Conservation (phyloP, 2,888 invertebrate genomes). For the Campoletis raptor region DNA sequence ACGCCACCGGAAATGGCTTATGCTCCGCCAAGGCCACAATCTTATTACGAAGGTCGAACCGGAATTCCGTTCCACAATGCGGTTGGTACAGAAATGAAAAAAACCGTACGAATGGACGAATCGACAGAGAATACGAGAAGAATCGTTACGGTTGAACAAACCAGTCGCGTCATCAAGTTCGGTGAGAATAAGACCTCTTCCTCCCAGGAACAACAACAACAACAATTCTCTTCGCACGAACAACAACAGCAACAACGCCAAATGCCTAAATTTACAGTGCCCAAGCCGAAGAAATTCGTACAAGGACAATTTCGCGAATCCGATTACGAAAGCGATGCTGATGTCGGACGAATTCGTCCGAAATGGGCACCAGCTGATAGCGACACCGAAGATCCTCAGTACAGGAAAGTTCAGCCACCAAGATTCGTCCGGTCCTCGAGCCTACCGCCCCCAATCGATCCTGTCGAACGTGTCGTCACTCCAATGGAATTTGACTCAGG, state of each 20-base stretch:
- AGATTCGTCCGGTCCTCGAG: slow-evolving; percentile 85
- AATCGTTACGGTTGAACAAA: slow-evolving; percentile 89
- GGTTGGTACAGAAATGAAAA: slow-evolving; percentile 89
- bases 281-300: slow-evolving; percentile 88
- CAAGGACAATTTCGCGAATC: slow-evolving; percentile 89
- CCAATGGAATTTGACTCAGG: slow-evolving; percentile 88
- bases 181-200: slow-evolving; percentile 84
- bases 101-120: slow-evolving; percentile 90
- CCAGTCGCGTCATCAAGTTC: slow-evolving; percentile 89
- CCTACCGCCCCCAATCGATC: slow-evolving; percentile 81
- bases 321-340: slow-evolving; percentile 90
- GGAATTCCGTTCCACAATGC: slow-evolving; percentile 86
- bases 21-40: slow-evolving; percentile 86
- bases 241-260: slow-evolving; percentile 70
- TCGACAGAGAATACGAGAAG: slow-evolving; percentile 89
- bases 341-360: slow-evolving; percentile 87
- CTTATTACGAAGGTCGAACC: slow-evolving; percentile 86
- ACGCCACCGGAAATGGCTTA: slow-evolving; percentile 87
- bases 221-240: slow-evolving; percentile 56
- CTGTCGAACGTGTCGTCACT: slow-evolving; percentile 86
- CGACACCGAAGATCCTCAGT: slow-evolving; percentile 87
- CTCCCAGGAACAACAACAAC: slow-evolving; percentile 64
- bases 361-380: slow-evolving; percentile 89
- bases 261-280: slow-evolving; percentile 78
- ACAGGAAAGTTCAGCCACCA: slow-evolving; percentile 88